phyloP scores from a whole-genome alignment of 1,140 invertebrate species.

The Atopsyche davidsoni region DNA sequence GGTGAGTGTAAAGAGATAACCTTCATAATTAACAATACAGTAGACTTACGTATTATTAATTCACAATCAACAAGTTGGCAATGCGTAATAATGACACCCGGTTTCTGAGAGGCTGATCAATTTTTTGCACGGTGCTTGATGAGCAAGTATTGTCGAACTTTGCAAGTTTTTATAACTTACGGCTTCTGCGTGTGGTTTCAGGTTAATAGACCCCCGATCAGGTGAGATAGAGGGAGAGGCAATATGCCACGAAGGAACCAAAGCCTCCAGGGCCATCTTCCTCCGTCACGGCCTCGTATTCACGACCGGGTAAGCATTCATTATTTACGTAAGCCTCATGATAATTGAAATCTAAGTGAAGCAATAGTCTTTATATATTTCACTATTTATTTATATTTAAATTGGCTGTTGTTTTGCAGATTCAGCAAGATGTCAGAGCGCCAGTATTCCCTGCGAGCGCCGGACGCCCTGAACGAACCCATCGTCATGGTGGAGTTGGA shows the following conservation, averaged over 20 bases:
- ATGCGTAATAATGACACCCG: too few relatives aligned
- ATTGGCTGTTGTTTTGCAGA: conserved; percentile 24
- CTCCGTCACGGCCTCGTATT: conserved; percentile 83
- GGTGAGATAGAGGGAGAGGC: conserved; percentile 84
- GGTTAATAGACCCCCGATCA: conserved; percentile 90
- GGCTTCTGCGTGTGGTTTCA: conserved; percentile 26
- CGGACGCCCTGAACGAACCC: conserved; percentile 82
- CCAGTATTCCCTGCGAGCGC: conserved; percentile 88
- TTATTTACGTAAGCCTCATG: neutral
- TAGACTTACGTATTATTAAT: conserved; percentile 2
- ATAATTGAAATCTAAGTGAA: too few relatives aligned
- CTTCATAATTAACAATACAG: too few relatives aligned
- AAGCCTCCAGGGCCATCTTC: conserved; percentile 93
- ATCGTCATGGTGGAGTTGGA: conserved; percentile 95
- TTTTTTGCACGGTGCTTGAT: too few relatives aligned
- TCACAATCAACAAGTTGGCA: too few relatives aligned
- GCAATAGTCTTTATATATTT: too few relatives aligned
- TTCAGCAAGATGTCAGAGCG: conserved; percentile 95
- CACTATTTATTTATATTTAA: too few relatives aligned
- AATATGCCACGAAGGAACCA: conserved; percentile 89
- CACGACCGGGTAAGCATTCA: conserved; percentile 70
- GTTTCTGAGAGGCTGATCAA: too few relatives aligned
- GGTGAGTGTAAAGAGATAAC: too few relatives aligned
- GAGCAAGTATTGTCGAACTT: too few relatives aligned
- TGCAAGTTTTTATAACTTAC: conserved; percentile 1